These are phyloP conservation scores for Rhagium mordax DNA, from an alignment of 2,888 invertebrate species.

Conservation along the genomic window DNA sequence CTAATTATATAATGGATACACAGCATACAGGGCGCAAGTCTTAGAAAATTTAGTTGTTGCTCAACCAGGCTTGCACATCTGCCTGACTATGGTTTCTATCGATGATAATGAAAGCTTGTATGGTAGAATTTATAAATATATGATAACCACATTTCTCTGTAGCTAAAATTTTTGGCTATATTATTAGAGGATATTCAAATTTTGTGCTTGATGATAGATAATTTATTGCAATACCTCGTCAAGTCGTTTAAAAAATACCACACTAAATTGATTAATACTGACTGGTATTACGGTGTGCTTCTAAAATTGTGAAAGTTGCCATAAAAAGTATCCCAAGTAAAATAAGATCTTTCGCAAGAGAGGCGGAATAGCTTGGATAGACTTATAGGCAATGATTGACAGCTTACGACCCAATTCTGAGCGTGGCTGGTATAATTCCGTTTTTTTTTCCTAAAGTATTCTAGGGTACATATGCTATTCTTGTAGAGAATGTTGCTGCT, in stretches of 20 bases:
- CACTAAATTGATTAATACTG: slow-evolving; percentile 25
- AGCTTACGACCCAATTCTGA: slow-evolving; percentile 19
- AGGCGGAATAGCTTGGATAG: slow-evolving; percentile 2
- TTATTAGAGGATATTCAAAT: too few relatives aligned
- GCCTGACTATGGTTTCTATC: too few relatives aligned
- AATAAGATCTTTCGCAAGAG: slow-evolving; percentile 18
- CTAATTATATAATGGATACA: not conserved
- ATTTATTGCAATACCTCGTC: not conserved
- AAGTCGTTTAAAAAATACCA: not conserved
- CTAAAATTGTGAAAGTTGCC: slow-evolving; percentile 25
- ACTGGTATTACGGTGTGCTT: not conserved
- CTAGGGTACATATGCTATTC: not conserved
- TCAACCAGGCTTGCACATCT: too few relatives aligned
- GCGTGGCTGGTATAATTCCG: not conserved
- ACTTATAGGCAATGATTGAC: slow-evolving; percentile 11
- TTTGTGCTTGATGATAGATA: too few relatives aligned
- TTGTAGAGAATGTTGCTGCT: not conserved
- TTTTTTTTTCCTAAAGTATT: not conserved
- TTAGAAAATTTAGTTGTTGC: not conserved
- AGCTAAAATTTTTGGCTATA: too few relatives aligned
- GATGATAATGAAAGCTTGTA: too few relatives aligned
- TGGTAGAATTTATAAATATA: too few relatives aligned
- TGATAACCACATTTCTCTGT: too few relatives aligned
- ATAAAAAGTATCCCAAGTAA: slow-evolving; percentile 5
- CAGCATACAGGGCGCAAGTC: too few relatives aligned